Conservation (phyloP, 2,797 vertebrate species). For the Rhinoraja longicauda region DNA sequence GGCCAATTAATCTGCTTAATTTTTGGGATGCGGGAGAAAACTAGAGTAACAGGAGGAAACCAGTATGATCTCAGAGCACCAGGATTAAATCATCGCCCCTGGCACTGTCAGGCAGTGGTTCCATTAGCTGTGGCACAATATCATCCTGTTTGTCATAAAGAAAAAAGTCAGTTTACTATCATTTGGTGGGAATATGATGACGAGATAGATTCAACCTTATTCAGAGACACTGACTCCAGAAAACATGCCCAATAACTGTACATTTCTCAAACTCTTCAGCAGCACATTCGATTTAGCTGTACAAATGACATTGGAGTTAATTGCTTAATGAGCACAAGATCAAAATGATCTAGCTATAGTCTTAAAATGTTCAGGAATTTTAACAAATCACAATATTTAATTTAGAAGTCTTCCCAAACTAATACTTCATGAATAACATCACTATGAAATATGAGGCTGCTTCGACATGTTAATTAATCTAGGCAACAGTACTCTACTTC, state of each 20-base stretch:
- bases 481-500: background rate
- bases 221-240: constrained; percentile 13
- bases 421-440: background rate
- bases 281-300: background rate
- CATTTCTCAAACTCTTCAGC: background rate
- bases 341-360: too few species aligned
- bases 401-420: background rate
- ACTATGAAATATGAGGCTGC: background rate
- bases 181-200: background rate
- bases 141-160: background rate
- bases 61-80: too few species aligned
- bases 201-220: background rate
- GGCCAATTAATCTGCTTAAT: too few species aligned
- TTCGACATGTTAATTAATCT: background rate
- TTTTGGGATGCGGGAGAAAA: too few species aligned
- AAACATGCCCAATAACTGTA: constrained; percentile 9
- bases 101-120: too few species aligned
- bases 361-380: background rate
- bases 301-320: background rate
- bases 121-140: too few species aligned
- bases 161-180: background rate
- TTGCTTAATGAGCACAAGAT: background rate
- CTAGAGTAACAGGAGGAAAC: too few species aligned
- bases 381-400: background rate
- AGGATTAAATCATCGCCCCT: too few species aligned